Percentiles rank a stretch among this genome's conserved stretches.
These are phyloP conservation scores for Pycnonotus jocosus DNA, from an alignment of 2,113 vertebrate genomes.

Conservation along the genomic window DNA sequence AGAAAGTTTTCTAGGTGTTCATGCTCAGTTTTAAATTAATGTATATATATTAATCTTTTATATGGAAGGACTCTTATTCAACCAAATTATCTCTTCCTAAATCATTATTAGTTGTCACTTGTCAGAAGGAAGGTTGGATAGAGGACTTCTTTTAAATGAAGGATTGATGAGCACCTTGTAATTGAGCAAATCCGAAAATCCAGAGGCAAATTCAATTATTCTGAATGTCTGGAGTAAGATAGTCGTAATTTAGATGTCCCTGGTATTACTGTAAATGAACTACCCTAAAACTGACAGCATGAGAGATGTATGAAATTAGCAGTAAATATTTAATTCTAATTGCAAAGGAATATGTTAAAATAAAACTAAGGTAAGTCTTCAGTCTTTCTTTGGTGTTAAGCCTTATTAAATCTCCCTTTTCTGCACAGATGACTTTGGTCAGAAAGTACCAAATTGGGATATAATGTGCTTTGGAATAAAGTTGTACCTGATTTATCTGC, in stretches of 20 bases:
- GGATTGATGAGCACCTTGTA: not conserved
- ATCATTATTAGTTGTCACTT: not conserved
- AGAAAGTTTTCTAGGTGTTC: not conserved
- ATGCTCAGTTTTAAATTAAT: not conserved
- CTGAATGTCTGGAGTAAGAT: not conserved
- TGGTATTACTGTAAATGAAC: not conserved
- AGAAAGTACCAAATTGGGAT: not conserved
- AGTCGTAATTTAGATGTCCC: not conserved
- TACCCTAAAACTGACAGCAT: not conserved
- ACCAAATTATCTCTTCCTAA: not conserved
- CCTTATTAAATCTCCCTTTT: not conserved
- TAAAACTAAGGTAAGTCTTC: not conserved
- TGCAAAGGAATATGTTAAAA: not conserved
- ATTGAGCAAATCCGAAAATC: not conserved
- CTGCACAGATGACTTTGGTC: not conserved
- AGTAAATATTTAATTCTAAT: slow-evolving; percentile 19
- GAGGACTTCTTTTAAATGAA: not conserved
- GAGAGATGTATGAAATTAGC: not conserved
- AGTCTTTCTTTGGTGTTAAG: not conserved
- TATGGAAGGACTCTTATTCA: not conserved
- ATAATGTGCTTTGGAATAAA: not conserved
- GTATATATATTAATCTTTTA: not conserved
- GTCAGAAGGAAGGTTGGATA: not conserved
- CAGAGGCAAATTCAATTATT: not conserved
- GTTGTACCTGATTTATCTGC: not conserved